Evolutionary conservation across 2,888 invertebrate species (phyloP).

Genomic region (Serrognathus titanus): DNA sequence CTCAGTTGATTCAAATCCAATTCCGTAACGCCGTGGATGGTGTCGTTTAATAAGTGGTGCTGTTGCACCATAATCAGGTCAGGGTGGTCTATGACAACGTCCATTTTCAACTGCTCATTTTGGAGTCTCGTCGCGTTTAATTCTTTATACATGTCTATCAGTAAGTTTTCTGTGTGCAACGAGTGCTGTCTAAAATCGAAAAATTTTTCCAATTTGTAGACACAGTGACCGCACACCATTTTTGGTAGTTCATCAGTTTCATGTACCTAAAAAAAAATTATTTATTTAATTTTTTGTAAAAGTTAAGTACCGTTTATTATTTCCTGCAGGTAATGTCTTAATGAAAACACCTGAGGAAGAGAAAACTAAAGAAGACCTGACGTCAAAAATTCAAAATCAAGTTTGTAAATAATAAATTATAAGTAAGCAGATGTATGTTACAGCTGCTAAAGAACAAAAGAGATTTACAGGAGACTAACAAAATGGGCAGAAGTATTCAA

Average conservation of each 20-base stretch:
- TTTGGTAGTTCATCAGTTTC: conserved; percentile 57
- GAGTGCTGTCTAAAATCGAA: conserved; percentile 57
- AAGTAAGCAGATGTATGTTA: too few species aligned
- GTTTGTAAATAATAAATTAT: too few species aligned
- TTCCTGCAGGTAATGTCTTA: too few species aligned
- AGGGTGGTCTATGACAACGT: conserved; percentile 30
- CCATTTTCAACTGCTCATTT: conserved; percentile 26
- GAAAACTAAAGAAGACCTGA: too few species aligned
- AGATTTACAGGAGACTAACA: too few species aligned
- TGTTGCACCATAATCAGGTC: conserved; percentile 40
- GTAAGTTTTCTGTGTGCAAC: conserved; percentile 53
- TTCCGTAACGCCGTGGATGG: conserved; percentile 36
- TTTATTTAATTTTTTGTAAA: not conserved
- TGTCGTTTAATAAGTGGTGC: conserved; percentile 36
- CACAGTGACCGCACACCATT: conserved; percentile 57
- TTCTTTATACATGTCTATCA: conserved; percentile 46
- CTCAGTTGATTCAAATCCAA: conserved; percentile 39
- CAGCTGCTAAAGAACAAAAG: too few species aligned
- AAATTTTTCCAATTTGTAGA: conserved; percentile 56
- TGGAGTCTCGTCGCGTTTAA: conserved; percentile 28
- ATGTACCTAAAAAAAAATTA: conserved; percentile 48
- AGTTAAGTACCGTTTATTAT: too few species aligned
- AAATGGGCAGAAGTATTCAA: too few species aligned
- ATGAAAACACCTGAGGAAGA: too few species aligned
- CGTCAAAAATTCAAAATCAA: too few species aligned